Evolutionary conservation across 2,888 invertebrate genomes (phyloP), one percentile per base, ranked within the genome.

Genomic region (Trichopoda pennipes): DNA sequence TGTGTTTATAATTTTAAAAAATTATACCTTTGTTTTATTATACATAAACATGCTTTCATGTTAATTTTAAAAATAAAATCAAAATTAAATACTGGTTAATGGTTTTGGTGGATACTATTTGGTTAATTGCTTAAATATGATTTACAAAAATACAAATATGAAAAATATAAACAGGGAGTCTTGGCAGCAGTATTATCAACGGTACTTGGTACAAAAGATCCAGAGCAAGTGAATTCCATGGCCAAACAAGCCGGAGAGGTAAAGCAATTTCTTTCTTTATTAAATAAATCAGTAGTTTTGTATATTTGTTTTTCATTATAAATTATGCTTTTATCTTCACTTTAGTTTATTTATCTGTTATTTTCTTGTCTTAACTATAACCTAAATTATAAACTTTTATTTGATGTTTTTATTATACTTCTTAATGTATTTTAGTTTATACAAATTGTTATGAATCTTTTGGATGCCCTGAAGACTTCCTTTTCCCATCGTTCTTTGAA

Each of bases 231-330:
- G 92, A 95, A 96, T 93, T 95, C 95, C 93, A 96, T 97, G 96
- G 97, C 97, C 93, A 97, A 96, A 93, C 97, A 97, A 93, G 96
- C 97, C 92, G 96, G 96, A 92, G 96, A 97, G 96, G 97, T 97
- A 95, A 94, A 96, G 86, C 86, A 85, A 85, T 78, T 80, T 19
- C 12, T 61, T 60, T 70, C 38, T 32, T 77, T 60, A 58, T 35
- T 1, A 49, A 49, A 23, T 66, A 55, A 68, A 72, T 68, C 72
- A 74, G 58, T 69, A 79, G 72, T 49, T 76, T 66, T 75, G 61
- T 69, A 73, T 51, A 73, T 69, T 69, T 63, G 68, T 63, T 74
- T 66, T 56, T 47, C 63, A 84, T 85, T 87, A 88, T 86, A 84
- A 68, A 55, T 63, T 85, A 84, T 73, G 76, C 84, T 83, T 80